Percentiles rank a stretch among this genome's conserved stretches.
Evolutionary conservation across 1,140 invertebrate species (phyloP).

Genomic region (Drosophila bipectinata): DNA sequence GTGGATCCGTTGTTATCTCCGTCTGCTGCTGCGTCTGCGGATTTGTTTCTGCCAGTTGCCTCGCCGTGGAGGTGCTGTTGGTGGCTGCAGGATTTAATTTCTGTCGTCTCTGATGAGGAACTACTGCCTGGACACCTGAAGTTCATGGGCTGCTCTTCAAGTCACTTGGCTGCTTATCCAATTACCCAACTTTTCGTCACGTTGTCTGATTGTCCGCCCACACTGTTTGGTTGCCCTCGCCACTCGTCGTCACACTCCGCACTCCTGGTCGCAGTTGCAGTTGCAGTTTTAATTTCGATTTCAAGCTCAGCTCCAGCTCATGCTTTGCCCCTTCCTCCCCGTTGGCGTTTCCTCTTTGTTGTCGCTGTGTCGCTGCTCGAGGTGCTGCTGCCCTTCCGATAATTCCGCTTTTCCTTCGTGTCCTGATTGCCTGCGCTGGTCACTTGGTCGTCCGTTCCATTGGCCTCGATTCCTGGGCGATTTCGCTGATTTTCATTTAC

Average conservation of each 20-base stretch:
- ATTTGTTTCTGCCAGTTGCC: not conserved
- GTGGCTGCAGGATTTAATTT: not conserved
- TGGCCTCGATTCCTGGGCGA: constrained; percentile 35
- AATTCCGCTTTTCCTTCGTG: not conserved
- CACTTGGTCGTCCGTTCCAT: constrained; percentile 49
- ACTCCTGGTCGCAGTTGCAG: constrained; percentile 1
- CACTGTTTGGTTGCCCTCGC: not conserved
- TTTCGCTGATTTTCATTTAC: constrained; percentile 18
- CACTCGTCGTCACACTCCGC: constrained; percentile 1
- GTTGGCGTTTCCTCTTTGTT: constrained; percentile 4
- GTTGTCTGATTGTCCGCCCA: not conserved
- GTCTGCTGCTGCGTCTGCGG: not conserved
- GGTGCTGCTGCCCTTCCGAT: constrained; percentile 4
- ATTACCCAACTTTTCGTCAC: constrained; percentile 3
- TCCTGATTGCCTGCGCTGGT: constrained; percentile 10
- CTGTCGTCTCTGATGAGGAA: not conserved
- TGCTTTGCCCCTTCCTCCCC: constrained; percentile 10
- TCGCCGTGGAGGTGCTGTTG: constrained; percentile 1
- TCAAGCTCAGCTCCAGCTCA: constrained; percentile 8
- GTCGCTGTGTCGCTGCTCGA: constrained; percentile 16
- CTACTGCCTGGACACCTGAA: not conserved
- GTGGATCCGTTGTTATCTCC: constrained; percentile 35
- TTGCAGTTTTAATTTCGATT: constrained; percentile 11
- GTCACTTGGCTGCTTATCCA: not conserved
- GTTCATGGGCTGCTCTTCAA: not conserved